Conservation (phyloP, 2,113 vertebrate genomes). For the Chauna torquata region DNA sequence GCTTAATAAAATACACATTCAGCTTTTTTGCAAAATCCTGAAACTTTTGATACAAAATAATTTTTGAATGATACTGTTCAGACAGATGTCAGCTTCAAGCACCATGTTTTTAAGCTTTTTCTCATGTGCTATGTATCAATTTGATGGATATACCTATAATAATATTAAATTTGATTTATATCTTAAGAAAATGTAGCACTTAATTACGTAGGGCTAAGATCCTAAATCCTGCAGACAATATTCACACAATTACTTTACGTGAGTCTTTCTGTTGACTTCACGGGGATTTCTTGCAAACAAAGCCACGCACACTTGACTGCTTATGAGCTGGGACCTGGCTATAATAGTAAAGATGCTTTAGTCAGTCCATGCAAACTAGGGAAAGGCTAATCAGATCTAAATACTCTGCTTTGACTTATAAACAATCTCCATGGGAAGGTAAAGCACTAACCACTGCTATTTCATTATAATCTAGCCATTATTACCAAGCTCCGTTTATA, state of each 20-base stretch:
- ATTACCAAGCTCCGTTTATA: background rate
- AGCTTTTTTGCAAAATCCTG: background rate
- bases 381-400: conserved; percentile 9
- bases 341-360: background rate
- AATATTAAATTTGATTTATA: background rate
- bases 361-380: background rate
- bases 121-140: background rate
- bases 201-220: background rate
- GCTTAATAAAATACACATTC: background rate
- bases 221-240: background rate
- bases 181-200: background rate
- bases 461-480: background rate
- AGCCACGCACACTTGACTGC: background rate
- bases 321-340: background rate
- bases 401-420: background rate
- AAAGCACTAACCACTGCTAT: background rate
- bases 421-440: background rate
- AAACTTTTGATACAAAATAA: background rate
- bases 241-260: background rate
- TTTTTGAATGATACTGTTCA: background rate
- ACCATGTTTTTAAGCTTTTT: background rate
- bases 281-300: background rate
- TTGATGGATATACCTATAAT: no score
- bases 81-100: background rate
- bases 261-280: background rate